These are phyloP conservation scores for Lingula anatina DNA, from an alignment of 2,888 invertebrate species.

Conservation along the genomic window DNA sequence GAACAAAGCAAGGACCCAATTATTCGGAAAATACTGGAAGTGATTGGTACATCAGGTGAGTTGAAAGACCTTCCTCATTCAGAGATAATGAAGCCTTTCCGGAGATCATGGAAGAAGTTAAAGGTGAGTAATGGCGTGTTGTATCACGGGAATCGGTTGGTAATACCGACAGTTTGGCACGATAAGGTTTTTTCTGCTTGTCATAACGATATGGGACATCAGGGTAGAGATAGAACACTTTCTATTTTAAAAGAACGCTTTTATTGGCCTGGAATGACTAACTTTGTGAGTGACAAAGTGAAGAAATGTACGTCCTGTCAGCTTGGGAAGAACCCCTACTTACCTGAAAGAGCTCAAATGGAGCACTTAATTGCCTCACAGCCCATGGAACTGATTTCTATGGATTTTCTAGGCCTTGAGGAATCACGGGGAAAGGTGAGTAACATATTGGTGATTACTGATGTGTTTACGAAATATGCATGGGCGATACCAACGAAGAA, in stretches of 20 bases:
- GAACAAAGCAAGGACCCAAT: no score
- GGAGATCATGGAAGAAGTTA: no score
- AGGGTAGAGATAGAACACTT: neutral
- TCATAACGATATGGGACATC: neutral
- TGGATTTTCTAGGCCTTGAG: constrained; percentile 8
- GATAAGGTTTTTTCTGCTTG: neutral
- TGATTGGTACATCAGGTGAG: no score
- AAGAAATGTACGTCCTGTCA: neutral
- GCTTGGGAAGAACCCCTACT: neutral
- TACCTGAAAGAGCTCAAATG: neutral
- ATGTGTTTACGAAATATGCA: constrained; percentile 4
- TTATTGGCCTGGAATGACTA: neutral
- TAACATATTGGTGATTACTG: constrained; percentile 4
- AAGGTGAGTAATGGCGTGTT: no score
- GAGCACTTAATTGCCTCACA: neutral
- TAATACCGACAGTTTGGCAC: neutral
- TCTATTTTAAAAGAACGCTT: neutral
- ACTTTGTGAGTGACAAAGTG: neutral
- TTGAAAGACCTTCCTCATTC: no score
- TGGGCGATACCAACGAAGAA: constrained; percentile 5
- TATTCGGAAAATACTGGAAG: no score
- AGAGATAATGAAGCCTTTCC: no score
- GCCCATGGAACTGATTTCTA: constrained; percentile 4
- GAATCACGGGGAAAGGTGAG: neutral
- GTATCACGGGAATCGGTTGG: neutral